Base-by-base conservation (phyloP, 2,888 invertebrate species). In the Parnassius orleans region DNA sequence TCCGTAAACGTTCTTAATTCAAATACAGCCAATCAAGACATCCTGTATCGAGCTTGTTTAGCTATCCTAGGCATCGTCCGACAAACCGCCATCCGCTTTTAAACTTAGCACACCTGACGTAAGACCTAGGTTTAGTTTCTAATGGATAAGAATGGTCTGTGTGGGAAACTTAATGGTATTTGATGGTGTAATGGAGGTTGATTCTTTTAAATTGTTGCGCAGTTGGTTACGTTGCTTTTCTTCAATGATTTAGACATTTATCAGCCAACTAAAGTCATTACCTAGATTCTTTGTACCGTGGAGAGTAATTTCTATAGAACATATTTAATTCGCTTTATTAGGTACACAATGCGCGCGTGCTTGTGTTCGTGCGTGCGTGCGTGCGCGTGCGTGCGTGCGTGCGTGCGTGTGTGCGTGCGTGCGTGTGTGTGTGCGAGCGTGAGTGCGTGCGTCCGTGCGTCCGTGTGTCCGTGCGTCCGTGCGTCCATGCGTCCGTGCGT, bases 61-160 rank as follows among this genome's bases (percentile, higher is more conserved):
- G 61, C 62, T 47, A 64, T 65, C 65, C 65, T 59, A 66, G 63
- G 59, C 48, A 57, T 62, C 59, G 54, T 54, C 50, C 53, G 52
- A 54, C 19, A 56, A 59, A 67, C 68, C 68, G 69, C 65, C 64
- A 64, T 64, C 55, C 14, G 53, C 59, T 64, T 64, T 61, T 64
- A 53, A 60, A 65, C 61, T 63, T 65, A 67, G 64, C 64, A 44
- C 65, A 65, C 65, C 67, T 69, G 69, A 68, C 65, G 67, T 73
- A 73, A 73, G 68, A 68, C 69, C 69, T 70, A 67, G 69, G 70
- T 69, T 74, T 74, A 68, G 63, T 57, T 51, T 61, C 65, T 78
- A 85, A 84, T 83, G 78, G 79, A 76, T 74, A 84, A 73, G 69
- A 80, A 85, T 75, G 70, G 72, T 64, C 69, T 67, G 74, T 77